Percentiles rank a stretch among this genome's conserved stretches.
Evolutionary conservation across 2,797 vertebrate species (phyloP).

Genomic region (Schizopygopsis pylzovi): DNA sequence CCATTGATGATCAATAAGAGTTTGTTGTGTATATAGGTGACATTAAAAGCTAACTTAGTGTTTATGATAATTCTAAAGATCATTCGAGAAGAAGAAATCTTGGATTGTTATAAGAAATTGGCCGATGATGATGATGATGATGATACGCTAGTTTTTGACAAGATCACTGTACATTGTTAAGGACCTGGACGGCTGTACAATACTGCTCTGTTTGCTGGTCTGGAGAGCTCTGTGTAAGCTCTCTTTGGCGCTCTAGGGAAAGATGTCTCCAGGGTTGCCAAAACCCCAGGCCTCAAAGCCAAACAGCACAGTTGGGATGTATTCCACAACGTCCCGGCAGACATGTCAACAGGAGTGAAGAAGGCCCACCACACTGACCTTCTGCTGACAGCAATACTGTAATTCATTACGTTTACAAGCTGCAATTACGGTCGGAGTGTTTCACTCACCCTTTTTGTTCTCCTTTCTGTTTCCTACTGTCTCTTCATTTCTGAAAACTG

Average conservation of each 20-base stretch:
- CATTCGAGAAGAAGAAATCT: background rate
- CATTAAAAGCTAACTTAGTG: background rate
- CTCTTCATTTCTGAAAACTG: conserved; percentile 23
- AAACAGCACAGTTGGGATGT: conserved; percentile 66
- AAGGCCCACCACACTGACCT: conserved; percentile 70
- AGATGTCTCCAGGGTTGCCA: conserved; percentile 63
- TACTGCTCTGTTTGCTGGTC: conserved; percentile 15
- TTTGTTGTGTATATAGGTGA: background rate
- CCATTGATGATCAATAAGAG: background rate
- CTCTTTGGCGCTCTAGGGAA: conserved; percentile 42
- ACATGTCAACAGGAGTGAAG: conserved; percentile 69
- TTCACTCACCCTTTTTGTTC: conserved; percentile 62
- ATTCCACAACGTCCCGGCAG: conserved; percentile 66
- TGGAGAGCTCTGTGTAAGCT: background rate
- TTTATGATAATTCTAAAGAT: background rate
- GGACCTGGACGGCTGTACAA: background rate
- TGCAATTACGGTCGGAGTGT: conserved; percentile 72
- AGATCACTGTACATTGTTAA: background rate
- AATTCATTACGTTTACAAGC: conserved; percentile 67
- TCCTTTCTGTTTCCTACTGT: conserved; percentile 38
- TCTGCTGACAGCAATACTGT: conserved; percentile 73
- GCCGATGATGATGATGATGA: background rate
- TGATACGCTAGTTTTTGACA: conserved; percentile 4
- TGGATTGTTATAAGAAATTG: background rate
- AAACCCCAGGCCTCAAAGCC: conserved; percentile 73